Conservation (phyloP, 2,797 vertebrate genomes). For the Novumbra hubbsi region DNA sequence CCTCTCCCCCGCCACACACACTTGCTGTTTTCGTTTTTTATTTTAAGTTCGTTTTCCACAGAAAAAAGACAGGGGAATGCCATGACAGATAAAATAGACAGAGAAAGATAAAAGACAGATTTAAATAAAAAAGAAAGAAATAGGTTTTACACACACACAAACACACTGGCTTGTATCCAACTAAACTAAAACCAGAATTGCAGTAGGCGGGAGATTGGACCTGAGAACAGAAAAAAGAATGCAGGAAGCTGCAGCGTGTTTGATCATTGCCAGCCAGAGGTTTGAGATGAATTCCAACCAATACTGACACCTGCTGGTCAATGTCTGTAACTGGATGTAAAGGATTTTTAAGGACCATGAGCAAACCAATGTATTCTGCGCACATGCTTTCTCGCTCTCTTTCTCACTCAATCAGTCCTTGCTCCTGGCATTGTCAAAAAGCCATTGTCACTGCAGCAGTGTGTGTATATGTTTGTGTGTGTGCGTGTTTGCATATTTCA, state of each 20-base stretch:
- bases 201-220: background rate
- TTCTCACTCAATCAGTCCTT: no score
- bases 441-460: background rate
- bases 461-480: background rate
- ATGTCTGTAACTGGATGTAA: conserved; percentile 16
- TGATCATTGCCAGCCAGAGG: background rate
- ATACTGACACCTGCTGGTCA: conserved; percentile 65
- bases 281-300: conserved; percentile 22
- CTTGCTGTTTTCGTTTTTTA: no score
- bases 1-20: no score
- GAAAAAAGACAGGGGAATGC: background rate
- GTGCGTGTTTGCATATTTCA: background rate
- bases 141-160: background rate
- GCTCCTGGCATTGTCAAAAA: background rate
- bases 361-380: background rate
- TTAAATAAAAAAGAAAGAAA: background rate
- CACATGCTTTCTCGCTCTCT: background rate
- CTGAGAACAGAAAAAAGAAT: background rate
- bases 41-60: background rate
- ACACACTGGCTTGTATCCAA: background rate
- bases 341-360: background rate
- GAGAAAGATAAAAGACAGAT: no score
- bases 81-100: no score
- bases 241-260: background rate
- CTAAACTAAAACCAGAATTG: background rate